Evolutionary conservation across 1,140 invertebrate genomes (phyloP).

Genomic region (Formica selysi): DNA sequence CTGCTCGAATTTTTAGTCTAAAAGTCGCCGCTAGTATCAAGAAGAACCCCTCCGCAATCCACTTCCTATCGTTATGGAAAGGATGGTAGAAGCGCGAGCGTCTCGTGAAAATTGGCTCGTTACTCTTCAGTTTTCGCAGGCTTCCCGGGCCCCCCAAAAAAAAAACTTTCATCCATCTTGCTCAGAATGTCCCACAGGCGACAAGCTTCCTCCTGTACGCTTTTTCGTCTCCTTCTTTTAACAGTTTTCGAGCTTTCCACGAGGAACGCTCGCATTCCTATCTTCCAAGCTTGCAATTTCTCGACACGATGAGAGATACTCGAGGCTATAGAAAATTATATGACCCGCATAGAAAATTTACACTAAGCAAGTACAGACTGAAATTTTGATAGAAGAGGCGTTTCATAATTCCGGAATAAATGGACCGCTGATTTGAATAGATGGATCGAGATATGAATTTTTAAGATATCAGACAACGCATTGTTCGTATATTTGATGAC

Average conservation of each 20-base stretch:
- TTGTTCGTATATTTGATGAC: too few species aligned
- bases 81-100: slow-evolving; percentile 20
- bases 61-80: not conserved
- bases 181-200: slow-evolving; percentile 59
- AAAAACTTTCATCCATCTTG: slow-evolving; percentile 74
- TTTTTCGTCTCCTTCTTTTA: slow-evolving; percentile 37
- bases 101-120: slow-evolving; percentile 71
- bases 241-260: slow-evolving; percentile 34
- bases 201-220: slow-evolving; percentile 56
- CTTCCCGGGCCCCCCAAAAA: slow-evolving; percentile 39
- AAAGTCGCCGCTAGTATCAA: slow-evolving; percentile 27
- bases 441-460: too few species aligned
- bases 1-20: slow-evolving; percentile 20
- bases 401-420: too few species aligned
- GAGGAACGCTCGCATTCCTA: slow-evolving; percentile 37
- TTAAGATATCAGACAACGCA: too few species aligned
- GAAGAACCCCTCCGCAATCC: slow-evolving; percentile 2
- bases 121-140: slow-evolving; percentile 70
- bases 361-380: not conserved
- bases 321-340: not conserved
- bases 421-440: too few species aligned
- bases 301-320: not conserved
- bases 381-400: not conserved
- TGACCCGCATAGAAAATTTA: slow-evolving; percentile 22
- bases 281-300: slow-evolving; percentile 19